A percentile compares a stretch with the other conserved stretches of the same genome.
phyloP scores from a whole-genome alignment of 37 sponge, comb jelly and placozoan genomes.

The Chondrosia reniformis region DNA sequence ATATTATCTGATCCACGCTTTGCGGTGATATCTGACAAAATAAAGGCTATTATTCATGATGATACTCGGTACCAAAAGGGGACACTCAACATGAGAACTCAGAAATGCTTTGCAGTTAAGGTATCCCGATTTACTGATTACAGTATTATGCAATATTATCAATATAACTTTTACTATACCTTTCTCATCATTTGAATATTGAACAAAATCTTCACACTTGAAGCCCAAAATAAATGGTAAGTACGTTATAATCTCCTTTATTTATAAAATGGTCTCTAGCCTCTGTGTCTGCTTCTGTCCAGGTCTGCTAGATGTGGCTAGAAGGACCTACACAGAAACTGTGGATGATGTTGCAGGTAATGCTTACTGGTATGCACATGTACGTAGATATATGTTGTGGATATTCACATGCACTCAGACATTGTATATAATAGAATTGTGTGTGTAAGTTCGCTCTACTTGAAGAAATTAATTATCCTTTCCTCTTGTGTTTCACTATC shows the following conservation, averaged over 20 bases:
- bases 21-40: constrained; percentile 49
- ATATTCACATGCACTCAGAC: no score
- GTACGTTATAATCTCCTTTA: not conserved
- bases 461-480: no score
- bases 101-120: constrained; percentile 97
- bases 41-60: constrained; percentile 81
- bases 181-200: no score
- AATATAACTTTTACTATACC: no score
- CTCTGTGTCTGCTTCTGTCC: not conserved
- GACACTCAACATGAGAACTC: constrained; percentile 92
- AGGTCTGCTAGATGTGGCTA: constrained; percentile 60
- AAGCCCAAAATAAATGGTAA: constrained; percentile 28
- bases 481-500: no score
- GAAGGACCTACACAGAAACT: constrained; percentile 90
- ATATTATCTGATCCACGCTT: constrained; percentile 75
- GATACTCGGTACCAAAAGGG: constrained; percentile 93
- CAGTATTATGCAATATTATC: no score
- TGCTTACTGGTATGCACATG: no score
- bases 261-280: not conserved
- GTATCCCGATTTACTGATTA: constrained; percentile 33
- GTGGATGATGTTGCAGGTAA: constrained; percentile 91
- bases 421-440: no score
- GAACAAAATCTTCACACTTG: not conserved
- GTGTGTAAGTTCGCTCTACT: no score
- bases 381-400: no score